These are phyloP conservation scores for Isurus oxyrinchus DNA, from an alignment of 2,113 vertebrate genomes.

Conservation along the genomic window DNA sequence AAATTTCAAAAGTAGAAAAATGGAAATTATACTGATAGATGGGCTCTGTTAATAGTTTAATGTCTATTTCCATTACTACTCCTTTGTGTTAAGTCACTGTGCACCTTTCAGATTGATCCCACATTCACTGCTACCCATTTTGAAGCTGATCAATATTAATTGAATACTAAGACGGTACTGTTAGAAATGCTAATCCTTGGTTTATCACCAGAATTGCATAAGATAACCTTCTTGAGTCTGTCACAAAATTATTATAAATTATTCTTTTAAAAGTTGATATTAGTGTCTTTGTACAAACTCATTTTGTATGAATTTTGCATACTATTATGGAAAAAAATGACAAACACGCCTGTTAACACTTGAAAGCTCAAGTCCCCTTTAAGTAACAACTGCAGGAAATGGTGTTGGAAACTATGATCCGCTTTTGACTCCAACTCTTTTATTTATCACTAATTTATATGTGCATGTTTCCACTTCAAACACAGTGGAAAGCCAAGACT, in stretches of 20 bases:
- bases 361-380: neutral
- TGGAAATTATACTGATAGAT: neutral
- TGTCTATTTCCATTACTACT: neutral
- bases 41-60: neutral
- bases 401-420: neutral
- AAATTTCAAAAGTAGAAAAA: neutral
- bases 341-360: neutral
- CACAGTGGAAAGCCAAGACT: neutral
- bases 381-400: neutral
- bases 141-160: slow-evolving; percentile 9
- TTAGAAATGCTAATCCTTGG: neutral
- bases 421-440: neutral
- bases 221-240: neutral
- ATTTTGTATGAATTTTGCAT: neutral
- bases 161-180: neutral
- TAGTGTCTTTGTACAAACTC: no score
- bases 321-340: neutral
- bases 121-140: neutral
- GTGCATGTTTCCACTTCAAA: neutral
- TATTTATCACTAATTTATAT: neutral
- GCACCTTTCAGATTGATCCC: neutral
- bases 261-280: no score
- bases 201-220: neutral
- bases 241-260: neutral
- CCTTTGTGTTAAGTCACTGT: slow-evolving; percentile 10